These are phyloP conservation scores for Rallus crepitans DNA, from an alignment of 2,797 vertebrate species.

Conservation along the genomic window DNA sequence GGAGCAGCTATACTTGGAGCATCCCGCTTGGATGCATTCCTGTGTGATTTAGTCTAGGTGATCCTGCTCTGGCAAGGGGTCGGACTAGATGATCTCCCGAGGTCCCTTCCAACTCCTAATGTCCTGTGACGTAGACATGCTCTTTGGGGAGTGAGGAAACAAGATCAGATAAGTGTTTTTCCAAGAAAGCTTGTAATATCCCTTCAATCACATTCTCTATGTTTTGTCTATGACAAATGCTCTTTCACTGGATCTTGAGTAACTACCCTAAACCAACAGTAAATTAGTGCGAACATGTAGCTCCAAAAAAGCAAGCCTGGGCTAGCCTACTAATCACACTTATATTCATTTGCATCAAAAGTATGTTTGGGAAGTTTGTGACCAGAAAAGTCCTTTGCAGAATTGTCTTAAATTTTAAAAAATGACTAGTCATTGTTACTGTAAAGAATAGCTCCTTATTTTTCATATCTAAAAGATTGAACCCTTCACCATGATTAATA, in stretches of 20 bases:
- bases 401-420: conserved; percentile 20
- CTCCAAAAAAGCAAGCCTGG: background rate
- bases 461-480: conserved; percentile 76
- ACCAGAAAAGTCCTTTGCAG: conserved; percentile 20
- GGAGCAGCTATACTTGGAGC: background rate
- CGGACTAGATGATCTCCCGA: too few relatives aligned
- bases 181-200: background rate
- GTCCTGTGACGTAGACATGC: background rate
- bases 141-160: background rate
- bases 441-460: conserved; percentile 71
- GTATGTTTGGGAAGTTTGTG: conserved; percentile 28
- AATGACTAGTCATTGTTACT: conserved; percentile 54
- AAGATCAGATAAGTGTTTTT: background rate
- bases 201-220: background rate
- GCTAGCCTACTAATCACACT: background rate
- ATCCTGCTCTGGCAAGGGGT: too few relatives aligned
- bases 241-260: background rate
- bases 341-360: background rate
- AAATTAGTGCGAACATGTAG: background rate
- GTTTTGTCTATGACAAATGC: background rate
- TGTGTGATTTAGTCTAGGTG: too few relatives aligned
- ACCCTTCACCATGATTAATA: conserved; percentile 92
- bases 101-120: too few relatives aligned
- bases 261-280: background rate
- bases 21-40: too few relatives aligned